A percentile compares a stretch with the other conserved stretches of the same genome.
Evolutionary conservation across 2,113 vertebrate species (phyloP).

Genomic region (Engraulis encrasicolus): DNA sequence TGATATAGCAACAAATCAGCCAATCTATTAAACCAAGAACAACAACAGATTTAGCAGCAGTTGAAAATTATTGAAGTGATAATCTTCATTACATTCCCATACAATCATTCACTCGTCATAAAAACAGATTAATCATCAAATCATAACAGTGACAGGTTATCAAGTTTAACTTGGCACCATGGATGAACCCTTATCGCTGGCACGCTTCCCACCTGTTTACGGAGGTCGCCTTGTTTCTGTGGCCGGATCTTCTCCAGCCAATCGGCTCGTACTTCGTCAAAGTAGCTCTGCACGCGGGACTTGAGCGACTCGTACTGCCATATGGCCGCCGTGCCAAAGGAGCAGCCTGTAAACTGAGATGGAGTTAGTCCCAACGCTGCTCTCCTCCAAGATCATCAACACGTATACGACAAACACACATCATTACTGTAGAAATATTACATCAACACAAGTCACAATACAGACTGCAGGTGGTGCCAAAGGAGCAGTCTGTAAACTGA

Average conservation of each 20-base stretch:
- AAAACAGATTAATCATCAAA: neutral
- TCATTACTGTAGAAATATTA: too few species aligned
- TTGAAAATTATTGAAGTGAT: too few species aligned
- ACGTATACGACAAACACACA: too few species aligned
- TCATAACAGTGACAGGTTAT: neutral
- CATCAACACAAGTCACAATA: too few species aligned
- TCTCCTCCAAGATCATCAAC: too few species aligned
- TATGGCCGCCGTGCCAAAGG: conserved; percentile 88
- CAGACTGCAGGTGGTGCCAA: too few species aligned
- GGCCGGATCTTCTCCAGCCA: conserved; percentile 89
- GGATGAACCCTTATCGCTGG: neutral
- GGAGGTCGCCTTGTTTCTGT: conserved; percentile 84
- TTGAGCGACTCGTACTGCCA: conserved; percentile 96
- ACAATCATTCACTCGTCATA: neutral
- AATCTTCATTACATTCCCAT: neutral
- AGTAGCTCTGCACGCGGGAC: conserved; percentile 86
- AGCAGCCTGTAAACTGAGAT: conserved; percentile 91
- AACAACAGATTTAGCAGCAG: too few species aligned
- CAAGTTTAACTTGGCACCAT: neutral
- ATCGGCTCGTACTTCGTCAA: conserved; percentile 82
- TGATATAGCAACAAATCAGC: too few species aligned
- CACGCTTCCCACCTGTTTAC: conserved; percentile 82
- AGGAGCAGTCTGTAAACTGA: conserved; percentile 94
- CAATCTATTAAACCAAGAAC: too few species aligned
- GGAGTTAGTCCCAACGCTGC: conserved; percentile 36